Evolutionary conservation across 1,140 invertebrate species (phyloP), one percentile per base, ranked within the genome.

Genomic region (Rhagoletis zephyria): DNA sequence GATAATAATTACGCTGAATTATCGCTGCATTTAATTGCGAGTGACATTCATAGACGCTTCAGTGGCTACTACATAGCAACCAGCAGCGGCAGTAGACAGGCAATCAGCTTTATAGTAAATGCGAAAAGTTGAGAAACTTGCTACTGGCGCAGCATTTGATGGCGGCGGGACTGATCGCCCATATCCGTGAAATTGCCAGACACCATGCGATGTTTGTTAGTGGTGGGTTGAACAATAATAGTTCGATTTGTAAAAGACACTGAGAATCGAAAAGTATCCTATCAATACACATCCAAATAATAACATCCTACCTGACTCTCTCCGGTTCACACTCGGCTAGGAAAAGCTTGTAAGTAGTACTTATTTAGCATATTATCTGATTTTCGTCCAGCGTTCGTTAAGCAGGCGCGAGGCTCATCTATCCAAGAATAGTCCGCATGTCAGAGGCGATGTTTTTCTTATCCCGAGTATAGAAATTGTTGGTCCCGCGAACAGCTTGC

Each of bases 1-100:
- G 59, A 86, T 86, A 86, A 86, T 86, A 86, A 86, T 86, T 64
- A 86, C 59, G 63, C 63, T 61, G 85, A 86, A 51, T 63, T 86
- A 65, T 86, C 60, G 59, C 45, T 64, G 74, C 30, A 48, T 86
- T 86, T 86, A 61, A 86, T 86, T 86, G 85, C 85, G 63, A 86
- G 63, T 86, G 85, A 86, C 85, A 86, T 63, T 61, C 60, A 65
- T 86, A 63, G 85, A 7, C 59, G 85, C 63, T 63, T 56, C 74
- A 81, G n/a, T 56, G 74, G 74, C 70, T 74, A 16, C 70, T 30
- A 74, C 16, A 12, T 9, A 56, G 51, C 16, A 19, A n/a, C 74
- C 61, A 81, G 48, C 12, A 48, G 12, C 30, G 74, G n/a, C 74
- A 81, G 48, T 30, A 5, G 56, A 48, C 16, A 7, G 4, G 10